phyloP scores from a whole-genome alignment of 2,888 invertebrate genomes.

The Acheta domesticus region DNA sequence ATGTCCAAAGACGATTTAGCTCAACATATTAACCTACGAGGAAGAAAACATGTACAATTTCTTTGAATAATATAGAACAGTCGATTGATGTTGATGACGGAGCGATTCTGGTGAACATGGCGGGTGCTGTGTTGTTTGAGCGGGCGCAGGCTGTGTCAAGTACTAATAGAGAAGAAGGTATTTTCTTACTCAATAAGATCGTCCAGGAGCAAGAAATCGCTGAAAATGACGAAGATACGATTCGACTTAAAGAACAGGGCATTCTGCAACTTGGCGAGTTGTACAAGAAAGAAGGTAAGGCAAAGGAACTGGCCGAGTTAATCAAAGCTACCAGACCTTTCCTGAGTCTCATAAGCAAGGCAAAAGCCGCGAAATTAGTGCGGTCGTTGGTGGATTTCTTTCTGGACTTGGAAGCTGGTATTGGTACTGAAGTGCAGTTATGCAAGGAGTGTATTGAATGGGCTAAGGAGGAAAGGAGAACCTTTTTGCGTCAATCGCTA shows the following conservation, averaged over 20 bases:
- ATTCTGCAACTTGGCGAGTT: slow-evolving; percentile 89
- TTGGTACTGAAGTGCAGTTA: slow-evolving; percentile 86
- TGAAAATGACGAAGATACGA: slow-evolving; percentile 84
- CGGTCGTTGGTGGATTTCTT: slow-evolving; percentile 96
- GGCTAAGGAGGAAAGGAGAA: slow-evolving; percentile 97
- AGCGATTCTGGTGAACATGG: slow-evolving; percentile 62
- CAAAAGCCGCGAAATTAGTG: slow-evolving; percentile 98
- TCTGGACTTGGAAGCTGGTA: slow-evolving; percentile 92
- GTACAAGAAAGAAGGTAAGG: slow-evolving; percentile 90
- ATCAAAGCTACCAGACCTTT: slow-evolving; percentile 96
- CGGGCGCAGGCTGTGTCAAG: slow-evolving; percentile 73
- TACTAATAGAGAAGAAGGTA: slow-evolving; percentile 71
- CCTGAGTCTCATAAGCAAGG: slow-evolving; percentile 91
- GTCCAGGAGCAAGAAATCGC: slow-evolving; percentile 71
- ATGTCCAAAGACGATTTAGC: too few species aligned
- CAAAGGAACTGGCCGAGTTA: slow-evolving; percentile 84
- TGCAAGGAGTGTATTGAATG: slow-evolving; percentile 99
- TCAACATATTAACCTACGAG: too few species aligned
- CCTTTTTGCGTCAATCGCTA: slow-evolving; percentile 92
- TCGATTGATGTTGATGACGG: slow-evolving; percentile 46
- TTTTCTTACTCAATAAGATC: slow-evolving; percentile 71
- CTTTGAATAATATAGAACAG: neutral
- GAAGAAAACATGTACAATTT: too few species aligned
- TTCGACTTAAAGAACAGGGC: slow-evolving; percentile 88
- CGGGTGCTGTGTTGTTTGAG: slow-evolving; percentile 87